Conservation (phyloP, 2,888 invertebrate genomes). For the Ochropacha duplaris region DNA sequence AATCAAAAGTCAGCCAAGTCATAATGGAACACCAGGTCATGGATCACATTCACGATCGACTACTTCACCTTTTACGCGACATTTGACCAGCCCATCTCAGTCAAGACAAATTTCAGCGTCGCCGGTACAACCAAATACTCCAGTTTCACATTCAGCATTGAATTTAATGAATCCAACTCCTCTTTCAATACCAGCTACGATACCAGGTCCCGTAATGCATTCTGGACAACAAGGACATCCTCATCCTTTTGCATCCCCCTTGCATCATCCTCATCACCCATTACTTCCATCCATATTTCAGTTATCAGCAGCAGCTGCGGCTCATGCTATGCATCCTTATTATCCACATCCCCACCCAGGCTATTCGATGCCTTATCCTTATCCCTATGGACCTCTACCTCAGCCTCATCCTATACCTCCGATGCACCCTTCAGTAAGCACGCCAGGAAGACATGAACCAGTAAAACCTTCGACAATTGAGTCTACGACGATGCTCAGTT, state of each 20-base stretch:
- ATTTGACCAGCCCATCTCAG: slow-evolving; percentile 77
- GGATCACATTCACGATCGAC: slow-evolving; percentile 68
- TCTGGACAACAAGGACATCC: slow-evolving; percentile 89
- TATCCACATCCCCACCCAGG: slow-evolving; percentile 87
- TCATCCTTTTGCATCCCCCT: slow-evolving; percentile 86
- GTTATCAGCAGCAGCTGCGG: slow-evolving; percentile 84
- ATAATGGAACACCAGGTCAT: slow-evolving; percentile 68
- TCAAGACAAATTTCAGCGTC: slow-evolving; percentile 77
- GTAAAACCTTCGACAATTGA: slow-evolving; percentile 83
- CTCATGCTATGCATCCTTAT: slow-evolving; percentile 87
- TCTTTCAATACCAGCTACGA: slow-evolving; percentile 84
- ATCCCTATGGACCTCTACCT: slow-evolving; percentile 88
- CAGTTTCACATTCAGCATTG: slow-evolving; percentile 84
- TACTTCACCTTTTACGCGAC: slow-evolving; percentile 78
- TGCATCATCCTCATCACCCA: slow-evolving; percentile 89
- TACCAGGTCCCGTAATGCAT: slow-evolving; percentile 88
- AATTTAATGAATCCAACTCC: slow-evolving; percentile 84
- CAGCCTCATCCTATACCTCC: slow-evolving; percentile 90
- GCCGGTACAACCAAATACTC: slow-evolving; percentile 70
- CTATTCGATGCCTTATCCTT: slow-evolving; percentile 87
- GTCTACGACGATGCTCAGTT: slow-evolving; percentile 86
- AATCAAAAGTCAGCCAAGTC: slow-evolving; percentile 73
- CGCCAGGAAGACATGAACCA: slow-evolving; percentile 75
- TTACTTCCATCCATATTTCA: slow-evolving; percentile 84
- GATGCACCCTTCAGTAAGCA: slow-evolving; percentile 78